Evolutionary conservation across 2,113 vertebrate genomes (phyloP).

Genomic region (Emydura subglobosa): DNA sequence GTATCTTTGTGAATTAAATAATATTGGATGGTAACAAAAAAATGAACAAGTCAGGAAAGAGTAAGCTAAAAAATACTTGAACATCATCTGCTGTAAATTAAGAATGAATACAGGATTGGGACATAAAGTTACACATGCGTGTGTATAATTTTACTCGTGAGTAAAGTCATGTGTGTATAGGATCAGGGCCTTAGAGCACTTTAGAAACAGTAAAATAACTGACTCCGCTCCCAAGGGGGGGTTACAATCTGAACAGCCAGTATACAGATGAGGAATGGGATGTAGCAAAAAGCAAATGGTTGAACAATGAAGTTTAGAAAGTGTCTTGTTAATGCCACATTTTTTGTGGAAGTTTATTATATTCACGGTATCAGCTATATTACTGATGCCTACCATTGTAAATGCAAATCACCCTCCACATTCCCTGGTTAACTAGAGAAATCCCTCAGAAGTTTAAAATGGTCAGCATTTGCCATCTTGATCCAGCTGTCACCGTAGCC

Average conservation of each 20-base stretch:
- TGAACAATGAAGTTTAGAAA: not conserved
- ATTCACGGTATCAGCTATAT: not conserved
- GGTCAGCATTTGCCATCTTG: not conserved
- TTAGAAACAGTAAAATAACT: not conserved
- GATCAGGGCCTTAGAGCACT: not conserved
- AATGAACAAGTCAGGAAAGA: no score
- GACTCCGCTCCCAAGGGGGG: not conserved
- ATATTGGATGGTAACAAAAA: not conserved
- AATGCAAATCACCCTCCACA: not conserved
- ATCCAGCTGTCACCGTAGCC: not conserved
- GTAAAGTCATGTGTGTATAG: not conserved
- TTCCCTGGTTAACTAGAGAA: not conserved
- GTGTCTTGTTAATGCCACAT: not conserved
- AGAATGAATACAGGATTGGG: not conserved
- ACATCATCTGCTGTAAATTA: not conserved
- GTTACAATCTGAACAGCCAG: not conserved
- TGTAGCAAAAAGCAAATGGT: not conserved
- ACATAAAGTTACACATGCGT: not conserved
- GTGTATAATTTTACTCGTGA: not conserved
- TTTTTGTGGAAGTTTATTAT: not conserved
- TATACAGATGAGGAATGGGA: not conserved
- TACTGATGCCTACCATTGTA: not conserved
- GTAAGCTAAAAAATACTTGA: not conserved
- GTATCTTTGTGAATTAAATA: not conserved
- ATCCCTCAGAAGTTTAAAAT: not conserved